Conservation (phyloP, 1,140 invertebrate species). For the Anastatus disparis region DNA sequence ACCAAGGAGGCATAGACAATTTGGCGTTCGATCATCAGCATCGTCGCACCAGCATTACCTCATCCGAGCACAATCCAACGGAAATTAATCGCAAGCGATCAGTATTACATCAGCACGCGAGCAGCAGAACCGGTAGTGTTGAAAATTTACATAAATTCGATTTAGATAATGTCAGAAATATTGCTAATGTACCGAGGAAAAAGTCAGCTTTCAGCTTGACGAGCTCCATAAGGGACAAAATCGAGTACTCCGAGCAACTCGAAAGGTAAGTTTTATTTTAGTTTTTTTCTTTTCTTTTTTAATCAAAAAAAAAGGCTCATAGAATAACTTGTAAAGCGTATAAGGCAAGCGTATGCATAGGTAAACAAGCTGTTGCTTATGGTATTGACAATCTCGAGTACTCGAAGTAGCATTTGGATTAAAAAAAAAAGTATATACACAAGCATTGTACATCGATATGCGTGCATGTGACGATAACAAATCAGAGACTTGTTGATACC, state of each 20-base stretch:
- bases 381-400: too few relatives aligned
- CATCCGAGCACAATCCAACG: conserved; percentile 50
- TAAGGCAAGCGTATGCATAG: too few relatives aligned
- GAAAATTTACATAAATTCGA: conserved; percentile 62
- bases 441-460: too few relatives aligned
- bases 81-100: conserved; percentile 52
- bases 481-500: too few relatives aligned
- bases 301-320: too few relatives aligned
- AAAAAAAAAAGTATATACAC: too few relatives aligned
- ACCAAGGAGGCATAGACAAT: conserved; percentile 57
- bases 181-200: conserved; percentile 58
- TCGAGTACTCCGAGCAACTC: conserved; percentile 63
- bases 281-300: too few relatives aligned
- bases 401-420: too few relatives aligned
- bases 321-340: too few relatives aligned
- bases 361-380: too few relatives aligned
- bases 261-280: conserved; percentile 54
- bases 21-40: conserved; percentile 60
- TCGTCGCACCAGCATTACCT: conserved; percentile 54
- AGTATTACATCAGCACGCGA: conserved; percentile 57
- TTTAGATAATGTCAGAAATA: conserved; percentile 59
- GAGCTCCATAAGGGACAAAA: conserved; percentile 65
- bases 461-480: too few relatives aligned
- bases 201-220: conserved; percentile 63
- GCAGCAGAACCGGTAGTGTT: conserved; percentile 53